Percentiles rank a stretch among this genome's conserved stretches.
Evolutionary conservation across 2,888 invertebrate genomes (phyloP).

Genomic region (Eremobia ochroleuca): DNA sequence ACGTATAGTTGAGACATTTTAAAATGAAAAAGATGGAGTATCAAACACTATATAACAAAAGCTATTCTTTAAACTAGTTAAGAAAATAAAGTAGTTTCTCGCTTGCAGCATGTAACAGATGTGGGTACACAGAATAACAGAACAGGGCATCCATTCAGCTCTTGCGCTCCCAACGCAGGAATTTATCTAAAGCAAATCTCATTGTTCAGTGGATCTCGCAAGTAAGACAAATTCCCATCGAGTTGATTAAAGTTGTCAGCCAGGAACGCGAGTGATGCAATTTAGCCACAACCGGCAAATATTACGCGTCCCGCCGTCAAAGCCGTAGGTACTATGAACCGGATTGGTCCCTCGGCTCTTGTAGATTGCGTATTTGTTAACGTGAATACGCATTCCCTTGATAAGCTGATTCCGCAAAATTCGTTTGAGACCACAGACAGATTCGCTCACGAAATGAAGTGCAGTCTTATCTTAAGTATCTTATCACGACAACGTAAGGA

Average conservation of each 20-base stretch:
- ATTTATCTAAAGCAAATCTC: conserved; percentile 87
- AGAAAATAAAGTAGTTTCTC: conserved; percentile 69
- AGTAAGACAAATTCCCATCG: conserved; percentile 88
- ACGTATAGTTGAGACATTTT: conserved; percentile 34
- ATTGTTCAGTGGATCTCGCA: conserved; percentile 84
- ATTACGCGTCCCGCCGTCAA: conserved; percentile 65
- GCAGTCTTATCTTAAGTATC: conserved; percentile 55
- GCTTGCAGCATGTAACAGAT: conserved; percentile 66
- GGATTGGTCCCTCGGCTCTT: conserved; percentile 59
- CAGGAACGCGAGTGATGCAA: conserved; percentile 81
- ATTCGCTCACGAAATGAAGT: conserved; percentile 53
- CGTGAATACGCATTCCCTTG: conserved; percentile 58
- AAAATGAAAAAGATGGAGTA: conserved; percentile 30
- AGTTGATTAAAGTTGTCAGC: conserved; percentile 88
- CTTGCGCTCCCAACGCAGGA: conserved; percentile 74
- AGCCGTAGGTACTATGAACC: conserved; percentile 50
- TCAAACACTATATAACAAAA: conserved; percentile 56
- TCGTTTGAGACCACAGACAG: conserved; percentile 47
- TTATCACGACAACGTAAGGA: conserved; percentile 46
- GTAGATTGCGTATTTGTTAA: conserved; percentile 66
- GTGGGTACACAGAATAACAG: conserved; percentile 71
- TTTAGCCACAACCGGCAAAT: conserved; percentile 76
- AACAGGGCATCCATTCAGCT: conserved; percentile 75
- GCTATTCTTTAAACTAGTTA: conserved; percentile 64
- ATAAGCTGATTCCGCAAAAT: conserved; percentile 51